Percentiles rank a stretch among this genome's conserved stretches.
Conservation (phyloP, 2,113 vertebrate species). For the Australoheros scitulus region DNA sequence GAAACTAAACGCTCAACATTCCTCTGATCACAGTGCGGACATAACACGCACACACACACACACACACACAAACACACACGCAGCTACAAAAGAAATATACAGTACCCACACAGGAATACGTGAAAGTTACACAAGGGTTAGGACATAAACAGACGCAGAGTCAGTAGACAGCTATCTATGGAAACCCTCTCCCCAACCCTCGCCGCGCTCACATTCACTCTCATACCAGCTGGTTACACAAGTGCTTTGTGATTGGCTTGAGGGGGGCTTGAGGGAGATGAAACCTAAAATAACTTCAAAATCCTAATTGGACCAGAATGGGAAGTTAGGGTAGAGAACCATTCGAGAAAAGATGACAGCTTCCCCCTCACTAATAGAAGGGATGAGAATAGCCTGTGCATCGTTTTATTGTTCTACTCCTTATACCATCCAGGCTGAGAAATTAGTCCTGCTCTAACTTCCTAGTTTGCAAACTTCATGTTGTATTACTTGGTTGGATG, state of each 20-base stretch:
- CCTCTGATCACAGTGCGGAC: slow-evolving; percentile 54
- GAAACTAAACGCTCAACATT: slow-evolving; percentile 63
- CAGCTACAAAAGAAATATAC: slow-evolving; percentile 10
- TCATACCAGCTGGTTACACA: slow-evolving; percentile 43
- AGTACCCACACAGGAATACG: slow-evolving; percentile 26
- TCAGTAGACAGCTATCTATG: neutral
- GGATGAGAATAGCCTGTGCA: slow-evolving; percentile 14
- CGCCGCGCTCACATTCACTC: slow-evolving; percentile 5
- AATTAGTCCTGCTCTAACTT: neutral
- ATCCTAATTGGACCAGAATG: slow-evolving; percentile 58
- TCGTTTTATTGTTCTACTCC: slow-evolving; percentile 39
- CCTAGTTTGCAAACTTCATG: neutral
- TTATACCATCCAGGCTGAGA: neutral
- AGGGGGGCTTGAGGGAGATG: slow-evolving; percentile 61
- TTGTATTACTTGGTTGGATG: neutral
- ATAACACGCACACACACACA: slow-evolving; percentile 7
- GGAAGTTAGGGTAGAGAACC: slow-evolving; percentile 44
- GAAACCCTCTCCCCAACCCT: slow-evolving; percentile 5
- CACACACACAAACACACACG: slow-evolving; percentile 17
- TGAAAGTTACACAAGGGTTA: slow-evolving; percentile 53
- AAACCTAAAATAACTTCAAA: slow-evolving; percentile 68
- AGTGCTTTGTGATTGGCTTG: slow-evolving; percentile 55
- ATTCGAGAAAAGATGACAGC: slow-evolving; percentile 5
- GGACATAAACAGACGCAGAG: slow-evolving; percentile 15
- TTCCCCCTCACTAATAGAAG: slow-evolving; percentile 17